These are phyloP conservation scores for Rhagonycha lutea DNA, from an alignment of 2,888 invertebrate species.

Conservation along the genomic window DNA sequence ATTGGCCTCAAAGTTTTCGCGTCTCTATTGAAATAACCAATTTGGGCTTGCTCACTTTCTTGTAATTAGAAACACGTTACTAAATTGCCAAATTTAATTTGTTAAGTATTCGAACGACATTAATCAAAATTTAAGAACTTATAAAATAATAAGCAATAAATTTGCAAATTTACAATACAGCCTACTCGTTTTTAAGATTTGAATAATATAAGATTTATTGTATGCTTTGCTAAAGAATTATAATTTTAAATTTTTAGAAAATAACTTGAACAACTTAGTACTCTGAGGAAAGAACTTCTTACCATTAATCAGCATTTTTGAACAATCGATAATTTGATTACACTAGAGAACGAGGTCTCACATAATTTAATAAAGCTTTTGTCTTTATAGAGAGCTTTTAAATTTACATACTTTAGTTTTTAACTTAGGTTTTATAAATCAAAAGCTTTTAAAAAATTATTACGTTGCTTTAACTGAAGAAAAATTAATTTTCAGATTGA, in stretches of 20 bases:
- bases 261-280: neutral
- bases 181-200: neutral
- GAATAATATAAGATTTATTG: neutral
- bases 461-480: neutral
- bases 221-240: neutral
- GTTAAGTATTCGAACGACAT: neutral
- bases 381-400: neutral
- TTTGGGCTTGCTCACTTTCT: neutral
- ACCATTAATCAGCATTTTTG: slow-evolving; percentile 2
- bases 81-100: neutral
- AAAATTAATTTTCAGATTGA: neutral
- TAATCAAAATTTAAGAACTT: neutral
- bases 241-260: neutral
- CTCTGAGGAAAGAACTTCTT: neutral
- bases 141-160: neutral
- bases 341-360: neutral
- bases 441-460: neutral
- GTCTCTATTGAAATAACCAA: neutral
- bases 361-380: neutral
- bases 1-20: neutral
- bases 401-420: neutral
- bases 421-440: neutral
- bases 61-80: neutral
- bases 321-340: neutral
- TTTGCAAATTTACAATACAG: neutral